Evolutionary conservation across 2,113 vertebrate genomes (phyloP).

Genomic region (mouse (Mus musculus)): DNA sequence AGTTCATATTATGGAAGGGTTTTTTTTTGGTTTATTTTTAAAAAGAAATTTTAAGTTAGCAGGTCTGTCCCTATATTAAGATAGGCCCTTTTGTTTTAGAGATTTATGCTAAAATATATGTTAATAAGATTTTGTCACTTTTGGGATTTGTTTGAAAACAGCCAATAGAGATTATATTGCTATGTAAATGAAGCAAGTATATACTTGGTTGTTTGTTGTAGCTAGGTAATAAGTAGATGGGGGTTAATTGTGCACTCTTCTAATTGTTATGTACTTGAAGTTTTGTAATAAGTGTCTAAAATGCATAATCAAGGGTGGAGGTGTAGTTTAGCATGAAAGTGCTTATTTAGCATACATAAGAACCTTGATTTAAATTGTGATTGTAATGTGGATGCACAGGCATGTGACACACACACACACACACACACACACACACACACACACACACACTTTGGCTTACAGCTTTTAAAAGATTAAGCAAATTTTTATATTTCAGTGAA

Average conservation of each 20-base stretch:
- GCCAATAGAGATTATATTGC: neutral
- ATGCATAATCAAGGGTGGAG: neutral
- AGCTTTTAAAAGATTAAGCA: neutral
- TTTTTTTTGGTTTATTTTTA: neutral
- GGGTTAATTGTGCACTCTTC: neutral
- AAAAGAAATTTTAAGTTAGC: neutral
- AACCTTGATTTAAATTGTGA: neutral
- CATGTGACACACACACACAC: neutral
- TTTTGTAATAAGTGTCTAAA: neutral
- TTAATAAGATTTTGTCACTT: neutral
- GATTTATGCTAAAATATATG: neutral
- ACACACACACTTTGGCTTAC: neutral
- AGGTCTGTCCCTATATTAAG: neutral
- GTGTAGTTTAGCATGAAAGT: neutral
- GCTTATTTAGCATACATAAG: neutral
- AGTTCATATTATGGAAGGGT: neutral
- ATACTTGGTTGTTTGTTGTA: neutral
- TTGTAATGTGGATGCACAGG: neutral
- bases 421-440: neutral
- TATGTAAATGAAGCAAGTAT: neutral
- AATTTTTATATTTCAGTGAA: neutral
- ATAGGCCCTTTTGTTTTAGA: neutral
- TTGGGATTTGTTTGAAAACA: conserved; percentile 15
- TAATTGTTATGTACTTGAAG: neutral
- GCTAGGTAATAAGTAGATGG: neutral